A percentile compares a stretch with the other conserved stretches of the same genome.
Conservation (phyloP, 2,797 vertebrate species). For the Falco berigora region DNA sequence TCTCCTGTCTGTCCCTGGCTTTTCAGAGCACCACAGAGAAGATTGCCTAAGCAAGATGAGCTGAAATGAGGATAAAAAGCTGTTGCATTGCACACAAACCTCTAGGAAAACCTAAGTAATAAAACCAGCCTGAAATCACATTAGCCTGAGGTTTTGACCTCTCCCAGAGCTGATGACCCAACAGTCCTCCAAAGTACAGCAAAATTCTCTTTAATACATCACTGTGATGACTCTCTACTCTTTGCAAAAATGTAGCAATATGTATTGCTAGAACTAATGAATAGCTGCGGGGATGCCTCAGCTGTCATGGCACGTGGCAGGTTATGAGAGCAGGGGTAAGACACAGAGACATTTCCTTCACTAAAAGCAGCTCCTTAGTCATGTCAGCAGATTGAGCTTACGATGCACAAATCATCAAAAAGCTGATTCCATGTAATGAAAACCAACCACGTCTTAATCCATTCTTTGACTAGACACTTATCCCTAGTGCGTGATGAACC, state of each 20-base stretch:
- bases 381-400: neutral
- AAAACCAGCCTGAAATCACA: neutral
- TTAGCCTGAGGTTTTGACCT: neutral
- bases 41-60: neutral
- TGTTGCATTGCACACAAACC: neutral
- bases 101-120: neutral
- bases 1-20: neutral
- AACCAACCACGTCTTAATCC: neutral
- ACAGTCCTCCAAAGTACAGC: neutral
- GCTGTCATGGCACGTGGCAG: accelerated
- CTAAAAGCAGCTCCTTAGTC: neutral
- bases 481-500: neutral
- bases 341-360: neutral
- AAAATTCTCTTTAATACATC: neutral
- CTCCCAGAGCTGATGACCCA: neutral
- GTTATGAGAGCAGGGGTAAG: neutral
- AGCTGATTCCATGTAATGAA: neutral
- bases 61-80: neutral
- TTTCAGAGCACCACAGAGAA: neutral
- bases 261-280: neutral
- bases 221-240: neutral
- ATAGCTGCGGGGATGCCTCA: no score
- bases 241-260: neutral
- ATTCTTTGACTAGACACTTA: neutral
- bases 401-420: neutral